phyloP scores from a whole-genome alignment of 1,140 invertebrate species.

The Lysiphlebus fabarum region DNA sequence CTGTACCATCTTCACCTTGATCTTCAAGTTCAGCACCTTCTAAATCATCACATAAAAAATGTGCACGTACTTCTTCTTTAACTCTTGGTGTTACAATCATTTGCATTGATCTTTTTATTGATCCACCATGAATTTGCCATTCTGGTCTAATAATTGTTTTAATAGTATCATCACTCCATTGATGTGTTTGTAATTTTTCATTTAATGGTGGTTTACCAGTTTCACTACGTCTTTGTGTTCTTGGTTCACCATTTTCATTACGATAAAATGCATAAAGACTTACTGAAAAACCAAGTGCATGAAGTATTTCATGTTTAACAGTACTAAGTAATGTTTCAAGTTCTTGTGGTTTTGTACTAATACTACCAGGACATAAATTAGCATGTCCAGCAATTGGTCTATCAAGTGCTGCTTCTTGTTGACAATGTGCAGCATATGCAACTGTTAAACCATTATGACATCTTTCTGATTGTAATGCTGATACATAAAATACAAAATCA shows the following conservation, averaged over 20 bases:
- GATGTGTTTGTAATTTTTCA: constrained; percentile 87
- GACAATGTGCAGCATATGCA: constrained; percentile 97
- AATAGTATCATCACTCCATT: constrained; percentile 91
- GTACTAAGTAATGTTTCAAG: constrained; percentile 90
- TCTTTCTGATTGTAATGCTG: constrained; percentile 86
- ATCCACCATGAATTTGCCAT: constrained; percentile 82
- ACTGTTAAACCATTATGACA: constrained; percentile 88
- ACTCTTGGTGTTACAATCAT: constrained; percentile 93
- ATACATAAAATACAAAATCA: constrained; percentile 97
- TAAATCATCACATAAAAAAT: constrained; percentile 86
- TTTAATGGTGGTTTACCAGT: constrained; percentile 87
- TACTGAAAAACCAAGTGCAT: constrained; percentile 94
- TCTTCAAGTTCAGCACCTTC: constrained; percentile 98
- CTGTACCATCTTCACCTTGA: constrained; percentile 95
- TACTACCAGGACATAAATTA: constrained; percentile 94
- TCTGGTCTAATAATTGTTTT: constrained; percentile 71
- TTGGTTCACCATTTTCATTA: constrained; percentile 79
- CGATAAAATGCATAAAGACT: constrained; percentile 92
- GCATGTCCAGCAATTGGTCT: constrained; percentile 97
- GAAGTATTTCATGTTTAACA: constrained; percentile 98
- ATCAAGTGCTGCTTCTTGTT: constrained; percentile 90
- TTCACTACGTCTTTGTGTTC: constrained; percentile 74
- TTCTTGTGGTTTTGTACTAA: constrained; percentile 90
- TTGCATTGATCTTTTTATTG: constrained; percentile 71
- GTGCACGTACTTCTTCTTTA: constrained; percentile 76